Evolutionary conservation across 2,797 vertebrate genomes (phyloP).

Genomic region (Carapus acus): DNA sequence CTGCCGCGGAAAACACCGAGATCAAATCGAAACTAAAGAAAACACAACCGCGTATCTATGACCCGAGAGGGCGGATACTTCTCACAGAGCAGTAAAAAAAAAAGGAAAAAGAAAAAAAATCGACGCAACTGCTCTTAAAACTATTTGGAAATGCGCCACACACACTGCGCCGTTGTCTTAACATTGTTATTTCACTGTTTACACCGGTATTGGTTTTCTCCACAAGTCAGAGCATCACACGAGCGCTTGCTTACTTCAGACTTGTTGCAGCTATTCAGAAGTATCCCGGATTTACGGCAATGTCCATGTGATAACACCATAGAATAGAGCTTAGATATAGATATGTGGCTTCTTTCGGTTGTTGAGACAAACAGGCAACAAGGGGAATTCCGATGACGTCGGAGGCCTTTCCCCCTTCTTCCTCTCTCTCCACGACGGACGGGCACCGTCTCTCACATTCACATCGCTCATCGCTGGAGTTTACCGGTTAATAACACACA

Average conservation of each 20-base stretch:
- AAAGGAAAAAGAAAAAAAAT: no score
- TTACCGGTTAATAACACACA: no score
- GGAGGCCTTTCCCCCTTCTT: conserved; percentile 19
- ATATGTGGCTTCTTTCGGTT: background rate
- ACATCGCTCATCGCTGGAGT: background rate
- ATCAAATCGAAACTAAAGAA: conserved; percentile 57
- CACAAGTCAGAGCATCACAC: no score
- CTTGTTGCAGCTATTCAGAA: background rate
- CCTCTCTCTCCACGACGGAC: background rate
- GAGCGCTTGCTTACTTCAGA: no score
- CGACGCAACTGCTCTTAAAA: no score
- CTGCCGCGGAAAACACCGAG: conserved; percentile 16
- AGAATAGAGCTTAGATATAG: background rate
- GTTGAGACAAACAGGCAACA: conserved; percentile 5
- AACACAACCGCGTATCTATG: background rate
- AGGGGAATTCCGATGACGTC: conserved; percentile 72
- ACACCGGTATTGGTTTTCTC: no score
- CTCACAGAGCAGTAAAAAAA: background rate
- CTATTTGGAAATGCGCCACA: background rate
- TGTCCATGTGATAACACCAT: background rate
- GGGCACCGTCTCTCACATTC: background rate
- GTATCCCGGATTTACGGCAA: background rate
- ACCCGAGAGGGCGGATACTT: background rate
- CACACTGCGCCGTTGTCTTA: background rate
- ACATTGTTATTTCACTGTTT: no score